These are phyloP conservation scores for Stegastes partitus DNA, from an alignment of 2,113 vertebrate genomes.

Conservation along the genomic window DNA sequence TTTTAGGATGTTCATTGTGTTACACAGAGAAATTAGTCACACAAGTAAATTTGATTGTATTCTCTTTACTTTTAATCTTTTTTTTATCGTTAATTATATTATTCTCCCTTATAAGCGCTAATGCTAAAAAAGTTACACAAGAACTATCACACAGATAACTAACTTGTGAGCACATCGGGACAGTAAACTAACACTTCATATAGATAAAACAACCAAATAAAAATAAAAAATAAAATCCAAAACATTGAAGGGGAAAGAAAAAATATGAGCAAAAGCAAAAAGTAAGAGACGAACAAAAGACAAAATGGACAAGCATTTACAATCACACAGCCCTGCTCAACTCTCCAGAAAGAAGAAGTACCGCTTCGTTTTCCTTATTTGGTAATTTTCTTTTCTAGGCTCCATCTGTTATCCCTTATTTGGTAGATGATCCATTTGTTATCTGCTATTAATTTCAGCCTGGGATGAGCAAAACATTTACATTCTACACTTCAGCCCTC, in stretches of 20 bases:
- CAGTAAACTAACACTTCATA: slow-evolving; percentile 81
- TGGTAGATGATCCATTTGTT: slow-evolving; percentile 43
- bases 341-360: slow-evolving; percentile 40
- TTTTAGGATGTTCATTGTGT: slow-evolving; percentile 77
- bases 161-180: slow-evolving; percentile 81
- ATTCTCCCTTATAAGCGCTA: slow-evolving; percentile 79
- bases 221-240: slow-evolving; percentile 7
- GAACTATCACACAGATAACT: slow-evolving; percentile 82
- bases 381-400: slow-evolving; percentile 18
- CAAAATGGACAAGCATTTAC: slow-evolving; percentile 71
- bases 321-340: slow-evolving; percentile 68
- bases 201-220: slow-evolving; percentile 52
- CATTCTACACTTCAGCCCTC: slow-evolving; percentile 26
- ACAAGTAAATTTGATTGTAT: slow-evolving; percentile 81
- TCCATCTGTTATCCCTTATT: slow-evolving; percentile 51
- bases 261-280: slow-evolving; percentile 51
- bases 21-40: slow-evolving; percentile 85
- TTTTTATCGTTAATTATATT: slow-evolving; percentile 77
- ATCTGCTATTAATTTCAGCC: slow-evolving; percentile 1
- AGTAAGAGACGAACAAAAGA: slow-evolving; percentile 50
- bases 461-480: slow-evolving; percentile 25
- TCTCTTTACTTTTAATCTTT: slow-evolving; percentile 66
- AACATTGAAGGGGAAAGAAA: slow-evolving; percentile 36
- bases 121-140: slow-evolving; percentile 85
- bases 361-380: slow-evolving; percentile 43